Evolutionary conservation across 2,797 vertebrate genomes (phyloP), one percentile per base, ranked within the genome.

Genomic region (Knipowitschia caucasica): DNA sequence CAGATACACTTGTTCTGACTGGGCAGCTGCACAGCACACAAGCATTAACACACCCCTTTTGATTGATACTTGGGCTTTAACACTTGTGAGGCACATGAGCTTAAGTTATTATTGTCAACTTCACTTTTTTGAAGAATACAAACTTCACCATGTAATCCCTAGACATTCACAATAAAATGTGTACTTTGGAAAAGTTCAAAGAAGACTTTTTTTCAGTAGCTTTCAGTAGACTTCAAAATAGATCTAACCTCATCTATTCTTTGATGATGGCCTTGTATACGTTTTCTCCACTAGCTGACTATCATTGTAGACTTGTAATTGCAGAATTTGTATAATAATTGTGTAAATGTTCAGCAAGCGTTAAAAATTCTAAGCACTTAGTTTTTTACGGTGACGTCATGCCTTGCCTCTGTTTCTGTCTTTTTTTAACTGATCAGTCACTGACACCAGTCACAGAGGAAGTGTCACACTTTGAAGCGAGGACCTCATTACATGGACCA

Each of bases 381-480:
- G n/a, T n/a, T n/a, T n/a, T n/a, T n/a, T 34, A 38, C 7, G 35
- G 31, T 33, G 3, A 51, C 56, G 23, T 34, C 14, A 1, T 25
- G 0, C 18, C 30, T 51, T 11, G 15, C 14, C 42, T 53, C 20
- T 45, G 23, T 40, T 1, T 52, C 26, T n/a, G 56, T 44, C 23
- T 34, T 64, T n/a, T n/a, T n/a, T n/a, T n/a, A n/a, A n/a, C n/a
- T n/a, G n/a, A n/a, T n/a, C n/a, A n/a, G 46, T 29, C 18, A 42
- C 39, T 56, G 62, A 56, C 72, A 56, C 50, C 21, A 50, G 69
- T 65, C 81, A 78, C 84, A 66, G 52, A 85, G 81, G 83, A 87
- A 80, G 79, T 84, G 85, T 45, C 82, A 82, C 75, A 83, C 75
- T 81, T 84, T 36, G 63, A 70, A 76, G 66, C 11, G 36, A 67